Base-by-base conservation (phyloP, 2,113 vertebrate species). In the Ctenomys sociabilis region DNA sequence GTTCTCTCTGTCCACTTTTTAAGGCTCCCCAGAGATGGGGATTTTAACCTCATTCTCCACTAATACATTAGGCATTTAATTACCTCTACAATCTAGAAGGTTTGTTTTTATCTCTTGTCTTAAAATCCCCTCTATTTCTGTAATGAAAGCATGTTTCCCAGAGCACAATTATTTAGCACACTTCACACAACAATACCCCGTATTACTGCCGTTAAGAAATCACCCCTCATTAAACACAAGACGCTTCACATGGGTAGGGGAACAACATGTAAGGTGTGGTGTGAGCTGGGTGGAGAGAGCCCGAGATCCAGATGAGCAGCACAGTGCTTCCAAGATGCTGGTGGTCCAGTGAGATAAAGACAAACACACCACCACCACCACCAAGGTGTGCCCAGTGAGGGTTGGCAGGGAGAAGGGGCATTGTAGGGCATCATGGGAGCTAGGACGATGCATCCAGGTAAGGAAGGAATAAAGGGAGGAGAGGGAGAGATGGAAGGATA, bases 11-110 rank as follows among this genome's bases (percentile, higher is more conserved):
- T 35, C n/a, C 52, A 22, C 16, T 68, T 70, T 87, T 91, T 91
- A 83, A 95, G 64, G 45, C 40, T 90, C 81, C 54, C 84, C 19
- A 7, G 84, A 90, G 75, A 85, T 30, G 43, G 84, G 37, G 45
- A 91, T 17, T 49, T 84, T 52, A 61, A n/a, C 75, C 84, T 95
- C 85, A 59, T 93, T 93, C 63, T 13, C n/a, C 61, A 40, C 61
- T 70, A 57, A 93, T 70, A 68, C 72, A 68, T 80, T 61, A 13
- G 63, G 26, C 57, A 68, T 37, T 43, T 40, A 59, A 85, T 88
- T 66, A 89, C 1, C 37, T 63, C 61, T 63, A 3, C 4, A n/a
- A 37, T 82, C 40, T 64, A 82, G 30, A 88, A 96, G 93, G 61
- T 40, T 13, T 37, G 12, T 30, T 77, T 92, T 82, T 49, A 28